These are phyloP conservation scores for Numida meleagris DNA, from an alignment of 2,113 vertebrate species.

Conservation along the genomic window DNA sequence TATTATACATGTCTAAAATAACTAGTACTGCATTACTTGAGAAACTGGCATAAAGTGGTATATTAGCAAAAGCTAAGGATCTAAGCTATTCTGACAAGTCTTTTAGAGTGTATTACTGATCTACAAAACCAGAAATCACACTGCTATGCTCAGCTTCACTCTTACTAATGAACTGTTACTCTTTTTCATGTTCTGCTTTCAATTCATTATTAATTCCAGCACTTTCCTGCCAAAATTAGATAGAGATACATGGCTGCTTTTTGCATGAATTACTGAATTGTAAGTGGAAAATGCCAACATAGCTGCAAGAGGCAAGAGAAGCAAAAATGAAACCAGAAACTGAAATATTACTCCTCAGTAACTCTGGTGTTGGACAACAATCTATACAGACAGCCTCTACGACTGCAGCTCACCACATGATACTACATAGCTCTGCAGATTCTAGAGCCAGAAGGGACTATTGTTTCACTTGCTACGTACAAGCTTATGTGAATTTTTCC, in stretches of 20 bases:
- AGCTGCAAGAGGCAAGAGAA: not conserved
- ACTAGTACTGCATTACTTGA: not conserved
- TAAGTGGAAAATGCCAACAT: not conserved
- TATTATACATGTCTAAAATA: not conserved
- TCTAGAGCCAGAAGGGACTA: not conserved
- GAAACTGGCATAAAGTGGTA: not conserved
- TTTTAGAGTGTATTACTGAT: not conserved
- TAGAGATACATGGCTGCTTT: not conserved
- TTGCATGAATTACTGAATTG: not conserved
- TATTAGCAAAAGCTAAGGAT: not conserved
- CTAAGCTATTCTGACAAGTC: not conserved
- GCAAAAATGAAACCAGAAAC: not conserved
- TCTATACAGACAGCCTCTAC: not conserved
- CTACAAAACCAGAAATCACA: not conserved
- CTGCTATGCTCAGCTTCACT: not conserved
- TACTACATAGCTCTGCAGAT: not conserved
- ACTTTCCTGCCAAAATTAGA: not conserved
- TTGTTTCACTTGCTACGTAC: not conserved
- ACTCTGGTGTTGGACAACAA: not conserved
- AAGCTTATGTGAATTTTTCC: not conserved
- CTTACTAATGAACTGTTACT: not conserved
- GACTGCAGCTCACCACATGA: not conserved
- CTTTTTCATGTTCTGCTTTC: not conserved
- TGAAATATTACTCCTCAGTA: not conserved
- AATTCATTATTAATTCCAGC: constrained; percentile 4